Evolutionary conservation across 1,140 invertebrate genomes (phyloP).

Genomic region (Oryzaephilus surinamensis): DNA sequence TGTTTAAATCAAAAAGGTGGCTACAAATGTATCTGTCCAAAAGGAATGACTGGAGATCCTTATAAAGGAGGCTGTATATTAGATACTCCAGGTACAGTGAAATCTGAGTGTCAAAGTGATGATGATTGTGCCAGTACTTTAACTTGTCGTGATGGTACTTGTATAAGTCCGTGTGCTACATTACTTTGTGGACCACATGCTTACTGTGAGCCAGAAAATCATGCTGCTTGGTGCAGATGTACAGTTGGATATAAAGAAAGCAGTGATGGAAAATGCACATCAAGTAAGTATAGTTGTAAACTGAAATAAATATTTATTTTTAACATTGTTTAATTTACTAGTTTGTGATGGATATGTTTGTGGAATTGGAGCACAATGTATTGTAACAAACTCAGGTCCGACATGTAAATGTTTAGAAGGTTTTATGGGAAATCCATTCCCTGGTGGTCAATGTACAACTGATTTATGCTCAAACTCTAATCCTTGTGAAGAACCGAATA

Average conservation of each 20-base stretch:
- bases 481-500: constrained; percentile 65
- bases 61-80: constrained; percentile 69
- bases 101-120: constrained; percentile 56
- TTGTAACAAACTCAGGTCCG: constrained; percentile 71
- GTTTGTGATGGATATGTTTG: constrained; percentile 73
- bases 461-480: constrained; percentile 67
- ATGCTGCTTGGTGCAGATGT: constrained; percentile 81
- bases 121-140: constrained; percentile 70
- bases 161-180: constrained; percentile 68
- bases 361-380: constrained; percentile 73
- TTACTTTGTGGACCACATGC: constrained; percentile 74
- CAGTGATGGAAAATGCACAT: constrained; percentile 65
- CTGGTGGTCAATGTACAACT: constrained; percentile 68
- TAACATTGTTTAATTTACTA: constrained; percentile 30
- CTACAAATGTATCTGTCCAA: constrained; percentile 73
- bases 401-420: constrained; percentile 81
- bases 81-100: constrained; percentile 30
- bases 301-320: background rate
- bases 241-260: constrained; percentile 68
- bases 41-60: constrained; percentile 70
- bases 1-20: constrained; percentile 79
- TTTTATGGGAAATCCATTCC: constrained; percentile 80
- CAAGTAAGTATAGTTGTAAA: constrained; percentile 45
- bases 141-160: constrained; percentile 63
- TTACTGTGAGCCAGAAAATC: constrained; percentile 77